Percentiles rank a stretch among this genome's conserved stretches.
Conservation (phyloP, 2,797 vertebrate species). For the Synanceia verrucosa region DNA sequence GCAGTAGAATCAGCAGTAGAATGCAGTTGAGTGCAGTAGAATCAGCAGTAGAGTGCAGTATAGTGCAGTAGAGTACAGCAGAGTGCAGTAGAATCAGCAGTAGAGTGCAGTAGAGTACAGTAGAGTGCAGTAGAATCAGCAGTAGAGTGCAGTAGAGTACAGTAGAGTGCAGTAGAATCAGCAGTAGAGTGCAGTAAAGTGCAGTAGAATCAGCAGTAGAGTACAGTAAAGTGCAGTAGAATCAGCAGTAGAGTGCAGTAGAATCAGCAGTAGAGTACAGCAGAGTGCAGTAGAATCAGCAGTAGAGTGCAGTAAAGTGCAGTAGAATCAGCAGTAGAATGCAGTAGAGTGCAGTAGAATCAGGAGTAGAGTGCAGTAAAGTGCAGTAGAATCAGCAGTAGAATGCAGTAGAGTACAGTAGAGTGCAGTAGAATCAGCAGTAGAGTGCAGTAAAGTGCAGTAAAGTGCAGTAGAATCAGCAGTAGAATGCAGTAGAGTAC, state of each 20-base stretch:
- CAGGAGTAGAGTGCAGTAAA: not conserved
- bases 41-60: too few relatives aligned
- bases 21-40: not conserved
- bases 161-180: not conserved
- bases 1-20: not conserved
- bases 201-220: not conserved
- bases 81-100: not conserved
- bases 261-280: not conserved
- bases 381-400: not conserved
- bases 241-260: not conserved
- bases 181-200: not conserved
- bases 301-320: too few relatives aligned
- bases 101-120: not conserved
- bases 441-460: not conserved
- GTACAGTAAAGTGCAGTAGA: not conserved
- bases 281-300: not conserved
- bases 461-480: not conserved
- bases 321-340: not conserved
- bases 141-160: too few relatives aligned
- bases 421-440: not conserved
- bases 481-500: not conserved
- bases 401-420: not conserved
- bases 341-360: not conserved
- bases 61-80: not conserved
- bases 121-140: not conserved